Conservation (phyloP, 1,140 invertebrate genomes). For the Pissodes strobi region DNA sequence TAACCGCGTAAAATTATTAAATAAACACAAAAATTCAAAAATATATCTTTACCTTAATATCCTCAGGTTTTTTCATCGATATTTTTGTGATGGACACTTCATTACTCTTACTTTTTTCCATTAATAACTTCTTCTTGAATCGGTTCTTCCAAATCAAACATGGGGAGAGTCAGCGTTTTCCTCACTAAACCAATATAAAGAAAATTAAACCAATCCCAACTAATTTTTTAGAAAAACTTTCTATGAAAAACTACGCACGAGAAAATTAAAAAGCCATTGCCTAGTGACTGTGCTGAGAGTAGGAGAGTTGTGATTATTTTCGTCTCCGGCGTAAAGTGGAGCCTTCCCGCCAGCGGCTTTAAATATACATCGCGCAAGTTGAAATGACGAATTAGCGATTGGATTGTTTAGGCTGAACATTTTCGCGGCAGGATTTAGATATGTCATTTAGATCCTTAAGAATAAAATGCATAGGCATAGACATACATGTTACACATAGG, state of each 20-base stretch:
- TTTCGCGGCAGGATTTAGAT: too few species aligned
- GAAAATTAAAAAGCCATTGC: conserved; percentile 4
- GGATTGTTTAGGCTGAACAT: too few species aligned
- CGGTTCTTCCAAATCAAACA: too few species aligned
- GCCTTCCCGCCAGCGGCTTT: conserved; percentile 29
- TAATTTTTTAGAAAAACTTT: not conserved
- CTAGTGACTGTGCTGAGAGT: conserved; percentile 21
- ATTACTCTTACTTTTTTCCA: conserved; percentile 38
- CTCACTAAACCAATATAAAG: too few species aligned
- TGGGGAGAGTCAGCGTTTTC: too few species aligned
- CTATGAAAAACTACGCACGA: conserved; percentile 34
- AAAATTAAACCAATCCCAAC: too few species aligned
- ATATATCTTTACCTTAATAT: conserved; percentile 48
- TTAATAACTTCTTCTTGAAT: conserved; percentile 4
- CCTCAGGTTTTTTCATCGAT: conserved; percentile 41
- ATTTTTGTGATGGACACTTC: conserved; percentile 39
- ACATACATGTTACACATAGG: too few species aligned
- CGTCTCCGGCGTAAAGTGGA: conserved; percentile 27
- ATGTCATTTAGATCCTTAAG: too few species aligned
- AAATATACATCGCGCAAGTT: conserved; percentile 28
- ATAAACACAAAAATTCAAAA: too few species aligned
- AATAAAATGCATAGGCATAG: too few species aligned
- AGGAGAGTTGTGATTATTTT: conserved; percentile 37
- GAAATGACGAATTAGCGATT: not conserved
- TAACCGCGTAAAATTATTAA: too few species aligned